Evolutionary conservation across 2,797 vertebrate species (phyloP).

Genomic region (Odontamblyopus rebecca): DNA sequence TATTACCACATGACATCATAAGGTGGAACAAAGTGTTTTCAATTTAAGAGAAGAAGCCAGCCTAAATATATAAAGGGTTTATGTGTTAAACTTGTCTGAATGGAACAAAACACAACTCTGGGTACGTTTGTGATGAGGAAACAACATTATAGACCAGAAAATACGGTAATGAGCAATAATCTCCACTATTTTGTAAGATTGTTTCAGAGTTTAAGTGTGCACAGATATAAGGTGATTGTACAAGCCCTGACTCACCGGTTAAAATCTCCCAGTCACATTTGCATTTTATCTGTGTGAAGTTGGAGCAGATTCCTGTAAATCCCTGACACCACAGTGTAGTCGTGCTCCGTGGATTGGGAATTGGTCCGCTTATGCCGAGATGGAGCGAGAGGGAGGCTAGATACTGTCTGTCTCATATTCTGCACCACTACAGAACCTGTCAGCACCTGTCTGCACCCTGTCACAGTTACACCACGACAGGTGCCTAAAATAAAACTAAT

Average conservation of each 20-base stretch:
- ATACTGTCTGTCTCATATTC: conserved; percentile 62
- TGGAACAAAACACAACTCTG: too few relatives aligned
- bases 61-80: too few relatives aligned
- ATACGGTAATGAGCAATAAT: neutral
- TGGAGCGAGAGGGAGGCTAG: conserved; percentile 42
- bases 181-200: neutral
- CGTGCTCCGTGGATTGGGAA: conserved; percentile 41
- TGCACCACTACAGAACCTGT: conserved; percentile 68
- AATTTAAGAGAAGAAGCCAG: too few relatives aligned
- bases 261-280: conserved; percentile 35
- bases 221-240: neutral
- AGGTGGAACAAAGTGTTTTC: too few relatives aligned
- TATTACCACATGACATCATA: too few relatives aligned
- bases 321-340: conserved; percentile 31
- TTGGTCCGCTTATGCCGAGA: conserved; percentile 57
- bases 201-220: neutral
- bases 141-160: too few relatives aligned
- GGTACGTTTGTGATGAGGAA: too few relatives aligned
- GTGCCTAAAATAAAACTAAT: conserved; percentile 69
- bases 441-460: conserved; percentile 61
- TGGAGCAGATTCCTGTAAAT: conserved; percentile 22
- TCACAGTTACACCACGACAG: conserved; percentile 51
- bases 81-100: too few relatives aligned
- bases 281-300: conserved; percentile 6
- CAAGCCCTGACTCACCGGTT: conserved; percentile 15